phyloP scores from a whole-genome alignment of 92 coral and sea anemone genomes.

The Porites lobata region DNA sequence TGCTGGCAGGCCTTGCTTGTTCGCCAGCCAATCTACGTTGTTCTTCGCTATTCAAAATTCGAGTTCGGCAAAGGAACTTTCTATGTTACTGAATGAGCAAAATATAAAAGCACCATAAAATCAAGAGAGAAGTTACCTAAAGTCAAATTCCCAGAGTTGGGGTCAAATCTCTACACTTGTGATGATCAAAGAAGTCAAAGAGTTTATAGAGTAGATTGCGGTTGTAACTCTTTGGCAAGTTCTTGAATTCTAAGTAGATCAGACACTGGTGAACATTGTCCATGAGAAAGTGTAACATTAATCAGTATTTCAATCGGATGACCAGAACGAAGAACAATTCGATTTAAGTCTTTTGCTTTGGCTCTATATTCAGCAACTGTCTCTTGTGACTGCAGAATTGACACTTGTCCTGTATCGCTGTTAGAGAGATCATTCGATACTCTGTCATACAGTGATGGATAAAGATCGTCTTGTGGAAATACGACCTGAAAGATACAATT shows the following conservation, averaged over 20 bases:
- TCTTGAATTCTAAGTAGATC: constrained; percentile 55
- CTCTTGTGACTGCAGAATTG: constrained; percentile 32
- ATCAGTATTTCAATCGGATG: neutral
- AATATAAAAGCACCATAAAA: too few species aligned
- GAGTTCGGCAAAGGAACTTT: too few species aligned
- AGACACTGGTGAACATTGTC: constrained; percentile 53
- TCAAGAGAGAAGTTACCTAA: too few species aligned
- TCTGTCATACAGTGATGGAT: constrained; percentile 38
- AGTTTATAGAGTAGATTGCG: neutral
- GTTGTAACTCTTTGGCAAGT: constrained; percentile 46
- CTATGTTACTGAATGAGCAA: too few species aligned
- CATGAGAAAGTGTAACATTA: constrained; percentile 52
- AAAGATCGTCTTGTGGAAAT: constrained; percentile 66
- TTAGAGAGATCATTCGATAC: neutral
- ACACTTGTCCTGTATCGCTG: constrained; percentile 40
- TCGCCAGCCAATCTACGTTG: too few species aligned
- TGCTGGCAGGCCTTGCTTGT: too few species aligned
- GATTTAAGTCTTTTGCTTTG: constrained; percentile 42
- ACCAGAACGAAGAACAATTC: constrained; percentile 22
- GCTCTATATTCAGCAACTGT: constrained; percentile 55
- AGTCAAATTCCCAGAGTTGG: too few species aligned
- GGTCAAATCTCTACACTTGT: too few species aligned
- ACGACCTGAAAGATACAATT: constrained; percentile 26
- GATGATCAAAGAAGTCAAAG: too few species aligned
- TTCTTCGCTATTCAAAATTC: too few species aligned